Evolutionary conservation across 2,888 invertebrate species (phyloP), one percentile per base, ranked within the genome.

Genomic region (Apantesis nais): DNA sequence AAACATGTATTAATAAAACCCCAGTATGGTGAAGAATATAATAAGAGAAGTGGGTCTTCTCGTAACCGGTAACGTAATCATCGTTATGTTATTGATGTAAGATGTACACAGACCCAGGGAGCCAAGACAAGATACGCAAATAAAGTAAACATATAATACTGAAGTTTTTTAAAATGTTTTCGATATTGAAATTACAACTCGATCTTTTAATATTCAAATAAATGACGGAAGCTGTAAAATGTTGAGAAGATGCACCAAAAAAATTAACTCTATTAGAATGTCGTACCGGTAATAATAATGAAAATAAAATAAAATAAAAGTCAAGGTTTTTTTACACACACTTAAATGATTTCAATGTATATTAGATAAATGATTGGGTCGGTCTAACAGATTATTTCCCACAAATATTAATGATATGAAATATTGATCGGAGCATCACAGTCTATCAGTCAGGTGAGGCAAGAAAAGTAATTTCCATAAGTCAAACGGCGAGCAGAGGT

Each of bases 381-480:
- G 68, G 31, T 12, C 22, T 39, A 62, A 63, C 63, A 64, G 25
- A 76, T 75, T 79, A 71, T 75, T 80, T 80, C 77, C 73, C 78
- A 83, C 79, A 77, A 78, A 84, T 73, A 73, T 76, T 74, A 74
- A 67, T 66, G 73, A 64, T 73, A 72, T 79, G 82, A 83, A 81
- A 83, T 83, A 83, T 83, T 85, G 81, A 85, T 86, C 81, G 86
- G 87, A 83, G 74, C 80, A 77, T 82, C 82, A 82, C 84, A 86
- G 82, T 81, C 88, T 88, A 89, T 89, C 86, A 88, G 88, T 87
- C 85, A 88, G 86, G 84, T 89, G 89, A 84, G 82, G 88, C 88
- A 89, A 90, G 91, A 92, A 91, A 92, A 92, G 86, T 89, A 87
- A 93, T 93, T 93, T 93, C 92, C 93, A 94, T 94, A 94, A 93